phyloP scores from a whole-genome alignment of 2,888 invertebrate species.

The Prenolepis imparis region DNA sequence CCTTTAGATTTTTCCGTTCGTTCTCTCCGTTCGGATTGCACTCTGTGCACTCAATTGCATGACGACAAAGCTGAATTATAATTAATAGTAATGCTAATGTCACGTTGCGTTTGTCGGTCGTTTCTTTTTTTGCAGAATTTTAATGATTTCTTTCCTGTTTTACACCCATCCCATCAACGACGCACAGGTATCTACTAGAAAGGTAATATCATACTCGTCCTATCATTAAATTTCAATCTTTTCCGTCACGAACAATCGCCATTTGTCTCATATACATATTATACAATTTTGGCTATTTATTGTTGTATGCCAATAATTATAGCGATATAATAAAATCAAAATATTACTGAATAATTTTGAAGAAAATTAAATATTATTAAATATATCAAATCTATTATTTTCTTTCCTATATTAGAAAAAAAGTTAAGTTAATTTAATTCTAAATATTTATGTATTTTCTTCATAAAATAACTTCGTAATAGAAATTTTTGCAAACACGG shows the following conservation, averaged over 20 bases:
- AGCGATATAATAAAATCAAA: not conserved
- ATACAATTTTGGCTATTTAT: not conserved
- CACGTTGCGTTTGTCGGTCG: slow-evolving; percentile 73
- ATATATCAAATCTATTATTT: slow-evolving; percentile 9
- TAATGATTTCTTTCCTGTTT: slow-evolving; percentile 81
- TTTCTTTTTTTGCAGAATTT: slow-evolving; percentile 76
- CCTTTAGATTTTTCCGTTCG: not conserved
- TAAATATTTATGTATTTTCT: not conserved
- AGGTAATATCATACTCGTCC: slow-evolving; percentile 81
- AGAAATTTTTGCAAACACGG: not conserved
- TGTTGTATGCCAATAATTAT: not conserved
- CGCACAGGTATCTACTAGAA: slow-evolving; percentile 81
- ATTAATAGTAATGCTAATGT: slow-evolving; percentile 58
- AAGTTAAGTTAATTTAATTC: not conserved
- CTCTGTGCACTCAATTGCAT: slow-evolving; percentile 22
- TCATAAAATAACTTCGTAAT: not conserved
- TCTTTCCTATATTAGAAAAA: not conserved
- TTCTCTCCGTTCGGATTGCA: slow-evolving; percentile 23
- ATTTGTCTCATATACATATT: not conserved
- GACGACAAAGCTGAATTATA: slow-evolving; percentile 12
- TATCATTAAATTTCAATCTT: slow-evolving; percentile 62
- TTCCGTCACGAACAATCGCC: slow-evolving; percentile 45
- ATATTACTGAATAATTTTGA: slow-evolving; percentile 11
- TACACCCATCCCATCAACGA: slow-evolving; percentile 80
- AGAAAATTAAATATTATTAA: not conserved